Evolutionary conservation across 2,797 vertebrate genomes (phyloP), one percentile per base, ranked within the genome.

Genomic region (Coilia nasus): DNA sequence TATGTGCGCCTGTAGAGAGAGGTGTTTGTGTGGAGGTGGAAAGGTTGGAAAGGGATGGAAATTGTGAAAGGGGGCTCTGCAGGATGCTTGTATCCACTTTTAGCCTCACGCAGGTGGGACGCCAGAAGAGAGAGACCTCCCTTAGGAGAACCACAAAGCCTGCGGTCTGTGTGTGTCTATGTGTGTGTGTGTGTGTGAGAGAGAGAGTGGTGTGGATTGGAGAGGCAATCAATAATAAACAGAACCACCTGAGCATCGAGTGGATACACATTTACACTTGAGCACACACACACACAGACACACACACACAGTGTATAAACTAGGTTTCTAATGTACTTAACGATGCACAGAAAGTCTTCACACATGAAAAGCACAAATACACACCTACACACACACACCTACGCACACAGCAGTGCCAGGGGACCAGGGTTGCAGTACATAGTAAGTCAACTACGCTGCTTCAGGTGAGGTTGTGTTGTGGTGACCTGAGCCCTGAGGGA

Each of bases 171-270:
- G 46, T 21, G 14, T 4, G 12, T 19, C 62, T 23, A 60, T n/a
- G 56, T 46, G 54, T 23, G 28, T 47, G 82, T 54, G 50, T 54
- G 50, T 7, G 9, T 9, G 50, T 14, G 50, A 54, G 50, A 54
- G 50, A 54, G 17, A n/a, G 17, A 78, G 35, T 14, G 2, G 60
- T 10, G n/a, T 0, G 60, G 1, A 17, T 0, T 23, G 23, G 35
- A 78, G 71, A 78, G 15, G 17, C 83, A 87, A 87, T 87, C 86
- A 35, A 87, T 87, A 21, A 82, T 57, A 83, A 71, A 86, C 44
- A 81, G 88, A 12, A 57, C 25, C 81, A 46, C 87, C 60, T 41
- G 35, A 41, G 35, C 35, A 41, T 41, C 35, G 35, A 41, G 35
- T 41, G 35, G 35, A 41, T 9, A 31, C 64, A 71, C 64, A 17